Base-by-base conservation (phyloP, 2,113 vertebrate species). In the Notiomystis cincta region DNA sequence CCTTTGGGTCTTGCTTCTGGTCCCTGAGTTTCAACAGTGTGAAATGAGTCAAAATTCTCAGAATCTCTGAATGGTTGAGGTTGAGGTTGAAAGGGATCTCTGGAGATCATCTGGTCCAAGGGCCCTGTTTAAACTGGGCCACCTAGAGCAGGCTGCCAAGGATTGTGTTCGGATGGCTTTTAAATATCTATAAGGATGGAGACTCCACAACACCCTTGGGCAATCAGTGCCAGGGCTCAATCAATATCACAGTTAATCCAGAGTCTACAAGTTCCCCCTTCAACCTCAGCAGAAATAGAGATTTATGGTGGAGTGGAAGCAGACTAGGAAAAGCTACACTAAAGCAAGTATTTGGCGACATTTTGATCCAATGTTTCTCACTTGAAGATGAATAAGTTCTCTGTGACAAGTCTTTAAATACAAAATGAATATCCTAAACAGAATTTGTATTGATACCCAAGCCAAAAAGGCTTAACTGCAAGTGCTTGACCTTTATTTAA, bases 51-150 rank as follows among this genome's bases (percentile, higher is more conserved):
- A 82, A 78, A 78, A 66, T 20, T 56, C 13, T 56, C 37, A 47
- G 45, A 82, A 66, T 30, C 12, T 67, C 14, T 24, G 35, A 33
- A 60, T 37, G 10, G 18, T 24, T 80, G 17, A 69, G 10, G 18
- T 24, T 80, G 17, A 69, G 11, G 19, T 28, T 40, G 19, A 35
- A 76, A 80, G 14, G 27, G 31, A 30, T 30, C 13, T 87, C 40
- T 87, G 30, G 8, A 44, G 28, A 3, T 23, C 31, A 45, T 44
- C 23, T 82, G 10, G 8, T 85, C 37, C 47, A 61, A 9, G 8
- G 2, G 0, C 12, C 10, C 50, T 75, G 9, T 40, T 57, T 31
- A 27, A 28, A 5, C 13, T 20, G 3, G 19, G 13, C 15, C n/a
- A 47, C 7, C 19, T 51, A 28, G 8, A 51, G 18, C 13, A 60